These are phyloP conservation scores for Alentia gelatinosa DNA, from an alignment of 2,888 invertebrate species.

Conservation along the genomic window DNA sequence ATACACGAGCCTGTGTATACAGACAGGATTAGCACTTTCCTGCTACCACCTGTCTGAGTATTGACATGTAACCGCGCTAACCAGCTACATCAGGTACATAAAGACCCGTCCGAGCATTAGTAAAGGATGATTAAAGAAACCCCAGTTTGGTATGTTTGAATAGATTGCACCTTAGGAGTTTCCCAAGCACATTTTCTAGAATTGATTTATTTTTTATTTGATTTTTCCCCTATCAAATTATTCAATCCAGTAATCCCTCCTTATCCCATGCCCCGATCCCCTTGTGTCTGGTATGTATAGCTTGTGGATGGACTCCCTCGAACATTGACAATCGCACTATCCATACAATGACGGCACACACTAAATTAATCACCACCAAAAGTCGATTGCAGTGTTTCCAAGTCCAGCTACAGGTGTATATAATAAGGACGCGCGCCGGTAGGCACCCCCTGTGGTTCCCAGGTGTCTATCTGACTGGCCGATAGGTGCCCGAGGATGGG, in stretches of 20 bases:
- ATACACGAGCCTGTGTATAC: too few species aligned
- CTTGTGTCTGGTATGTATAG: background rate
- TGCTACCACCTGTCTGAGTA: background rate
- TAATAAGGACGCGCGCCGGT: background rate
- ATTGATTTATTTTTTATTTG: too few species aligned
- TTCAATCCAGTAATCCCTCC: too few species aligned
- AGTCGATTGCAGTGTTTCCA: background rate
- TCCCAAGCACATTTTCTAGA: background rate
- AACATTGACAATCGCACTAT: slow-evolving; percentile 44
- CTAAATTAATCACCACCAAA: background rate
- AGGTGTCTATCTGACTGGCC: too few species aligned
- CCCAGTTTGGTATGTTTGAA: background rate
- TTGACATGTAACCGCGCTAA: background rate
- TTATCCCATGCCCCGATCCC: too few species aligned
- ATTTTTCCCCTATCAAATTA: too few species aligned
- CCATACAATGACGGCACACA: slow-evolving; percentile 48
- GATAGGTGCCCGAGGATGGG: too few species aligned
- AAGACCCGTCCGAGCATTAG: background rate
- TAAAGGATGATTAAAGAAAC: background rate
- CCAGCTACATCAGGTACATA: background rate
- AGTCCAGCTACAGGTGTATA: slow-evolving; percentile 20
- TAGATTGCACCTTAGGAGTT: background rate
- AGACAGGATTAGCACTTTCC: too few species aligned
- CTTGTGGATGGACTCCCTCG: slow-evolving; percentile 16
- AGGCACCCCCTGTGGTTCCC: too few species aligned